phyloP scores from a whole-genome alignment of 2,113 vertebrate species.

The Petromus typicus region DNA sequence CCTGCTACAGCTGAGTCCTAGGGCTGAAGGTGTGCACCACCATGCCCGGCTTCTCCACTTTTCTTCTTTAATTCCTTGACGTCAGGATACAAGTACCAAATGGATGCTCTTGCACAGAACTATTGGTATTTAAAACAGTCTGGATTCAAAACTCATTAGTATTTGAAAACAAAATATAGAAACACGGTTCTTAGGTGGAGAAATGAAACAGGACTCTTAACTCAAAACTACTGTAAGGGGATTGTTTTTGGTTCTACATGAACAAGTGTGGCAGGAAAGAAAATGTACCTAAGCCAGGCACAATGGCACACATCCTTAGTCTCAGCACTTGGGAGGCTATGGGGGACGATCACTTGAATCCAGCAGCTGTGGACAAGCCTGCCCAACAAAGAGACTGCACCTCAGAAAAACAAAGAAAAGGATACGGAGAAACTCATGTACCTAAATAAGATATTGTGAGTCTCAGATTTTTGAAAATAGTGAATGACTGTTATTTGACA shows the following conservation, averaged over 20 bases:
- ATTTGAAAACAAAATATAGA: neutral
- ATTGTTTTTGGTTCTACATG: neutral
- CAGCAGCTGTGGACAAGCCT: neutral
- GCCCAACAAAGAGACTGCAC: neutral
- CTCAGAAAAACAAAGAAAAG: neutral
- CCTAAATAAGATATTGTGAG: neutral
- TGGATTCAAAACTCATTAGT: slow-evolving; percentile 3
- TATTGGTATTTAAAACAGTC: neutral
- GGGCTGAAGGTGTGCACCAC: neutral
- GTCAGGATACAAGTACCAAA: neutral
- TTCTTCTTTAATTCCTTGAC: neutral
- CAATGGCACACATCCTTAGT: neutral
- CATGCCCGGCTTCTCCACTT: neutral
- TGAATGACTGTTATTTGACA: neutral
- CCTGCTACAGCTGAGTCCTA: neutral
- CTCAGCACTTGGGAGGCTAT: neutral
- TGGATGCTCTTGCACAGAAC: neutral
- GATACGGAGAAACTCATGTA: neutral
- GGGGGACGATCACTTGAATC: neutral
- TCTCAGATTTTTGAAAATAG: neutral
- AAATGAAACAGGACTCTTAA: neutral
- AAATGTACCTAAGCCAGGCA: neutral
- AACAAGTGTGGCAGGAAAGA: neutral
- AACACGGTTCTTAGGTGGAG: neutral
- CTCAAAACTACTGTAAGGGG: neutral